Conservation (phyloP, 37 sponge, comb jelly and placozoan genomes). For the Beroe ovata region DNA sequence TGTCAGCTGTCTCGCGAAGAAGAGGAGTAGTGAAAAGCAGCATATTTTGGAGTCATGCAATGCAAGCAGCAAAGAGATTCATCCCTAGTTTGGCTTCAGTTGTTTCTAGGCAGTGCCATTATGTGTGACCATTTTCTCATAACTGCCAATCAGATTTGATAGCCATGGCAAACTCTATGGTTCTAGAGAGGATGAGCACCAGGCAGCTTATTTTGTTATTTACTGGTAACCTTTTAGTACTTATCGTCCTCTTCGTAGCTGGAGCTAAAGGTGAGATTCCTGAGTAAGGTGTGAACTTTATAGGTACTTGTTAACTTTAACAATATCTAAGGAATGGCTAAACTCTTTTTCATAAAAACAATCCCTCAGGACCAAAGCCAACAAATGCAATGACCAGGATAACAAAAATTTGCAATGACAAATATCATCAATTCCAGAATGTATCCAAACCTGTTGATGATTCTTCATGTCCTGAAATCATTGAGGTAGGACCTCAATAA, state of each 20-base stretch:
- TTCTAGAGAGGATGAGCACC: constrained; percentile 34
- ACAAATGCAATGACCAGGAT: constrained; percentile 20
- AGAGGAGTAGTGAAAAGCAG: too few species aligned
- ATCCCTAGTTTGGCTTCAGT: too few species aligned
- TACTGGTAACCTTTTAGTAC: constrained; percentile 9
- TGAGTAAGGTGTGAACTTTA: too few species aligned
- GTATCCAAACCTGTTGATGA: neutral
- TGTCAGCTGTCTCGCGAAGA: too few species aligned
- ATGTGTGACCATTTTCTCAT: too few species aligned
- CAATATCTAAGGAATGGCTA: too few species aligned
- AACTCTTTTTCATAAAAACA: too few species aligned
- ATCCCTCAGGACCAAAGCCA: constrained; percentile 2
- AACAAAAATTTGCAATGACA: constrained; percentile 13
- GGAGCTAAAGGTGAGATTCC: constrained; percentile 48
- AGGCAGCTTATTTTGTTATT: constrained; percentile 15
- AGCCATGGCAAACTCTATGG: constrained; percentile 39
- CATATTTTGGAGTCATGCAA: too few species aligned
- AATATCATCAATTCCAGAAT: neutral
- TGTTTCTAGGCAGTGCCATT: too few species aligned
- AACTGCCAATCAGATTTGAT: neutral
- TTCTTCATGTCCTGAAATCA: neutral
- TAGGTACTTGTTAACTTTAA: too few species aligned
- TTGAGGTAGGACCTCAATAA: neutral
- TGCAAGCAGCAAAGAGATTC: too few species aligned
- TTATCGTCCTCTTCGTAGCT: constrained; percentile 40